Evolutionary conservation across 2,113 vertebrate genomes (phyloP).

Genomic region (Nannobrachium achirus): DNA sequence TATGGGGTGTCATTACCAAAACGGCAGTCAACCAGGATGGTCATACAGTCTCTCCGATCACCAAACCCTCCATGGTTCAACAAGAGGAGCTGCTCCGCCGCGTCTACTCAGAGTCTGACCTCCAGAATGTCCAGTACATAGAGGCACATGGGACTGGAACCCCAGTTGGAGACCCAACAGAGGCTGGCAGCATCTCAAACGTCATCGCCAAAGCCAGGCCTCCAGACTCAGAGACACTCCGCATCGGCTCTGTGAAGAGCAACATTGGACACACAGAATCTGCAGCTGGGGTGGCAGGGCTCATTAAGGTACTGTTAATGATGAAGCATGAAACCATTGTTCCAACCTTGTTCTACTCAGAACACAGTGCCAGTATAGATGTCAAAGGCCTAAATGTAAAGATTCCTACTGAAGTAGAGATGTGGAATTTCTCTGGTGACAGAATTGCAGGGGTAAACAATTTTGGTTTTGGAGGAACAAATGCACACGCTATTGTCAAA

Average conservation of each 20-base stretch:
- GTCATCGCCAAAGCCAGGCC: slow-evolving; percentile 78
- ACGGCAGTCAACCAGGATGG: slow-evolving; percentile 88
- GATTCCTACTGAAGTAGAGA: slow-evolving; percentile 74
- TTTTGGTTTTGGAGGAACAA: slow-evolving; percentile 90
- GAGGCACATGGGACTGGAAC: slow-evolving; percentile 89
- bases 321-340: slow-evolving; percentile 86
- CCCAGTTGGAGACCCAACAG: slow-evolving; percentile 80
- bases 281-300: slow-evolving; percentile 82
- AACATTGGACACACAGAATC: slow-evolving; percentile 89
- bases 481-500: slow-evolving; percentile 83
- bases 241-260: slow-evolving; percentile 88
- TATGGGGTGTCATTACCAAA: slow-evolving; percentile 85
- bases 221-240: slow-evolving; percentile 60
- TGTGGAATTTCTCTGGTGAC: slow-evolving; percentile 74
- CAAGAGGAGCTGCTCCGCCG: slow-evolving; percentile 83
- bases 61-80: slow-evolving; percentile 82
- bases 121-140: slow-evolving; percentile 82
- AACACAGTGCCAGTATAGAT: slow-evolving; percentile 76
- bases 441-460: slow-evolving; percentile 85
- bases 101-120: slow-evolving; percentile 80
- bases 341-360: slow-evolving; percentile 83
- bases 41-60: slow-evolving; percentile 80
- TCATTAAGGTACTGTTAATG: slow-evolving; percentile 90
- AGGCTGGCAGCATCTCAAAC: slow-evolving; percentile 82
- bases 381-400: slow-evolving; percentile 76